Evolutionary conservation across 2,797 vertebrate species (phyloP).

Genomic region (Eleutherodactylus coqui): DNA sequence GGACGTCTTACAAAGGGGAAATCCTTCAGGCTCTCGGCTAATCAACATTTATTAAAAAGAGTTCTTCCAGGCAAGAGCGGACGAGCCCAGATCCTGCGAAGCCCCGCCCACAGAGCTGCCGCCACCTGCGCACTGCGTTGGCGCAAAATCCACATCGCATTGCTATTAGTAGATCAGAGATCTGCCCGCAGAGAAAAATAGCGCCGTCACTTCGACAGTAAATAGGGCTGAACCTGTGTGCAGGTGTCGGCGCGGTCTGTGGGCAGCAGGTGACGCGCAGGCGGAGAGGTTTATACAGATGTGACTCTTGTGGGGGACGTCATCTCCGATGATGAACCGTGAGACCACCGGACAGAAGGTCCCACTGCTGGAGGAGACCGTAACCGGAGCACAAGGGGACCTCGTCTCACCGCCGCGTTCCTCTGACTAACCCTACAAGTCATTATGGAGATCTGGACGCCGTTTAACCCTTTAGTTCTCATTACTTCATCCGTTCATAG

Average conservation of each 20-base stretch:
- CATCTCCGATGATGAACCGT: not conserved
- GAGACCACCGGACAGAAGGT: slow-evolving; percentile 11
- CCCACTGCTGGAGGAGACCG: not conserved
- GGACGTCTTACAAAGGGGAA: not conserved
- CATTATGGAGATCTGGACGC: too few species aligned
- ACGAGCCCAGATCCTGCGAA: too few species aligned
- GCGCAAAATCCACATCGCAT: too few species aligned
- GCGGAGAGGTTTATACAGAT: slow-evolving; percentile 22
- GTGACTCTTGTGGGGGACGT: too few species aligned
- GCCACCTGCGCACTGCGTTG: too few species aligned
- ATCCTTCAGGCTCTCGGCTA: not conserved
- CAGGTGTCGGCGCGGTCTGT: not conserved
- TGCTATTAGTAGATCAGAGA: too few species aligned
- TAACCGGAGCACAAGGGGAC: not conserved
- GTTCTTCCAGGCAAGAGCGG: not conserved
- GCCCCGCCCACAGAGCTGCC: too few species aligned
- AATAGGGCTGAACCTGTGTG: too few species aligned
- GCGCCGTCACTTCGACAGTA: too few species aligned
- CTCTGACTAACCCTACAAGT: not conserved
- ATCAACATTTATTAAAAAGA: not conserved
- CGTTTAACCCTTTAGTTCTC: not conserved
- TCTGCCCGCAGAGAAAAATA: too few species aligned
- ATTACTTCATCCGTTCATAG: not conserved
- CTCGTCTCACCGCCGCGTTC: not conserved
- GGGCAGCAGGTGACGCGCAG: not conserved